A percentile compares a stretch with the other conserved stretches of the same genome.
Evolutionary conservation across 2,888 invertebrate genomes (phyloP).

Genomic region (Drosophila kokeensis): DNA sequence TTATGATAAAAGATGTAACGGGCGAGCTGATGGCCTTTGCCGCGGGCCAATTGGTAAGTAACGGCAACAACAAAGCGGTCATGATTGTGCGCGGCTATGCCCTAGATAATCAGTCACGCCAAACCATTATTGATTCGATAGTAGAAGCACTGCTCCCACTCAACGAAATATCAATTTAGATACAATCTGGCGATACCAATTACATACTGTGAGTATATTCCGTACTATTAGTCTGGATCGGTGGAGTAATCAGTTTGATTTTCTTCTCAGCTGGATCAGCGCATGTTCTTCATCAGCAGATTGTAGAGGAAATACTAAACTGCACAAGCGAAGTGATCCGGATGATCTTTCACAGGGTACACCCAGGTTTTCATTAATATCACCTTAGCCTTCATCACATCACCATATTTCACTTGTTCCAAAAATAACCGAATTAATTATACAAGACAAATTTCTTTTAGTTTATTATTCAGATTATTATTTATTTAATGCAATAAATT

Average conservation of each 20-base stretch:
- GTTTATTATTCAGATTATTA: constrained; percentile 67
- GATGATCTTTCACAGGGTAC: not conserved
- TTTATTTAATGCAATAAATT: constrained; percentile 82
- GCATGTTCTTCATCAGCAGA: not conserved
- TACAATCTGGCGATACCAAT: not conserved
- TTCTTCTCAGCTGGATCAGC: not conserved
- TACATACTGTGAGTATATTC: not conserved
- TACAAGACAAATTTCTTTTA: not conserved
- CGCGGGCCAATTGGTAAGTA: constrained; percentile 25
- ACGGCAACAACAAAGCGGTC: not conserved
- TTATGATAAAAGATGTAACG: constrained; percentile 18
- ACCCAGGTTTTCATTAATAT: not conserved
- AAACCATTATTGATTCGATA: not conserved
- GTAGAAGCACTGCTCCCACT: constrained; percentile 9
- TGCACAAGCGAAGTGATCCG: not conserved
- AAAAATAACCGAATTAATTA: not conserved
- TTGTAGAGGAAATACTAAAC: not conserved
- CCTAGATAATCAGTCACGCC: not conserved
- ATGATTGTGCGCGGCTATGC: constrained; percentile 7
- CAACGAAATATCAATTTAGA: not conserved
- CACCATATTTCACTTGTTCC: not conserved
- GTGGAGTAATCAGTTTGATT: not conserved
- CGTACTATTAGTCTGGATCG: not conserved
- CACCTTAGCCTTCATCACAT: not conserved
- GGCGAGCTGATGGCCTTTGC: constrained; percentile 21